These are phyloP conservation scores for Taenaris catops DNA, from an alignment of 2,888 invertebrate species.

Conservation along the genomic window DNA sequence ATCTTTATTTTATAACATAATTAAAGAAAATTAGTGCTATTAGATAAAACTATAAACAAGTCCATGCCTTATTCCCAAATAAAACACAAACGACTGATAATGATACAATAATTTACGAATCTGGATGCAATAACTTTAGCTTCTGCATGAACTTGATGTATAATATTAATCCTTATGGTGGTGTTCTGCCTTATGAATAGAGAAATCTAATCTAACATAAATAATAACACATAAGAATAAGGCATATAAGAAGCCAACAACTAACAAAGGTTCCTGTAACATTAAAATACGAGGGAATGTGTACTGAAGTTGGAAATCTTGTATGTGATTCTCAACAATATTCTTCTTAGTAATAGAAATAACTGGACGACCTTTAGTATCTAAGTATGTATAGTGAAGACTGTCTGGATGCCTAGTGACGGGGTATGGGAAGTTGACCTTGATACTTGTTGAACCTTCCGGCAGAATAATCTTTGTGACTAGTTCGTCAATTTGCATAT, in stretches of 20 bases:
- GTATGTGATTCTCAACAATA: conserved; percentile 97
- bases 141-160: conserved; percentile 25
- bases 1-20: too few species aligned
- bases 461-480: conserved; percentile 95
- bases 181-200: conserved; percentile 87
- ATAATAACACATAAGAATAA: conserved; percentile 95
- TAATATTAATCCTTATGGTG: conserved; percentile 70
- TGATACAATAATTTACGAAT: too few species aligned
- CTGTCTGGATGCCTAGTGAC: conserved; percentile 87
- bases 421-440: conserved; percentile 89
- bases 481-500: conserved; percentile 96
- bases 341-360: conserved; percentile 90
- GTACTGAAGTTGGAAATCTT: conserved; percentile 94
- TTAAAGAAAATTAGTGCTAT: too few species aligned
- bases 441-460: conserved; percentile 92
- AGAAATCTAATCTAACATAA: conserved; percentile 97
- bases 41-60: too few species aligned
- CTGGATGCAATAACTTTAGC: too few species aligned
- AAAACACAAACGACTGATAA: too few species aligned
- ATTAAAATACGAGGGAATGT: conserved; percentile 91
- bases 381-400: conserved; percentile 95
- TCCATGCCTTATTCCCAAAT: too few species aligned
- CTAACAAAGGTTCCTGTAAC: conserved; percentile 95
- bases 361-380: conserved; percentile 95
- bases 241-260: conserved; percentile 92